Conservation (phyloP, 2,888 invertebrate species). For the Trachelus troglodyta region DNA sequence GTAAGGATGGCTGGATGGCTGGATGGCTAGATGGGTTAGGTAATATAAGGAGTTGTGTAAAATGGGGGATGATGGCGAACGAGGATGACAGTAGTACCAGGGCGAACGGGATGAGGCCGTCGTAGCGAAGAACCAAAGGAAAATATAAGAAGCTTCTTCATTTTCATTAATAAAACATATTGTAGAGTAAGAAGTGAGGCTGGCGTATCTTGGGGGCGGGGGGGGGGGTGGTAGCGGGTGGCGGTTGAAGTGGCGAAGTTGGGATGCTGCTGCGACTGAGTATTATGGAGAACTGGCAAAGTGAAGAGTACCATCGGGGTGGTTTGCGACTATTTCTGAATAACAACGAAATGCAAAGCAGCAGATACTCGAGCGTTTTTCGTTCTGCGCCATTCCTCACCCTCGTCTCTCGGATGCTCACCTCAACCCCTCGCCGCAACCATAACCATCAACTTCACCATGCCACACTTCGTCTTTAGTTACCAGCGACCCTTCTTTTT, state of each 20-base stretch:
- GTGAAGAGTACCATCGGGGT: constrained; percentile 12
- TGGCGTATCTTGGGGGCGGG: not conserved
- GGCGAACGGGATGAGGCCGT: constrained; percentile 25
- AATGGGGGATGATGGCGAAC: constrained; percentile 22
- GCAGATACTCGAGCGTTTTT: constrained; percentile 34
- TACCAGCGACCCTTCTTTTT: not conserved
- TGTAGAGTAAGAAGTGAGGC: constrained; percentile 19
- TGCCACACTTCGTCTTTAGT: not conserved
- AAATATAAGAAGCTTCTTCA: constrained; percentile 51
- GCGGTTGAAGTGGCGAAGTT: not conserved
- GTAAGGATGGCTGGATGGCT: constrained; percentile 20
- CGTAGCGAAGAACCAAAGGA: constrained; percentile 26
- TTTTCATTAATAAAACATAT: constrained; percentile 58
- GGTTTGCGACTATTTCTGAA: constrained; percentile 55
- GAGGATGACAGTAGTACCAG: constrained; percentile 25
- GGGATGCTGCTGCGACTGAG: not conserved
- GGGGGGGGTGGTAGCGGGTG: too few relatives aligned
- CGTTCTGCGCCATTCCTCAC: constrained; percentile 18
- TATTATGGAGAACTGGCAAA: constrained; percentile 1
- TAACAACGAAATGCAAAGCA: constrained; percentile 57
- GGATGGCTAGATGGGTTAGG: constrained; percentile 17
- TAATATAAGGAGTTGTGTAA: not conserved
- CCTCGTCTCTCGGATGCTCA: not conserved
- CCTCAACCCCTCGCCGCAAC: not conserved
- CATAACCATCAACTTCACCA: not conserved